Base-by-base conservation (phyloP, 1,140 invertebrate genomes). In the Penaeus japonicus region DNA sequence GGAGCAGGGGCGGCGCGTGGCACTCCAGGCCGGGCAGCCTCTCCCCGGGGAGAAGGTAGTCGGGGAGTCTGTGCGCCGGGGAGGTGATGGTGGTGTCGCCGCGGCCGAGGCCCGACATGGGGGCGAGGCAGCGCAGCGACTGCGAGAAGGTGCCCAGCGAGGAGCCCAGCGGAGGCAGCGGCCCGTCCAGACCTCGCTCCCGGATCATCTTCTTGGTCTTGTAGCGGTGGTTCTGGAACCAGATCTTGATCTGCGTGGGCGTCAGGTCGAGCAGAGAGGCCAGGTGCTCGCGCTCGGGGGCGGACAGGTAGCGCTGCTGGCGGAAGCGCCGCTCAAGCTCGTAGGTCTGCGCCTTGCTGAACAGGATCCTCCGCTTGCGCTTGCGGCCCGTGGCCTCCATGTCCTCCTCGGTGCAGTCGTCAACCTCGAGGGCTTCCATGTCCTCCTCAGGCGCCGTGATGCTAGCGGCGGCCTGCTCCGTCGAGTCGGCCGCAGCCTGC, bases 331-430 rank as follows among this genome's bases (percentile, higher is more conserved):
- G 94, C 92, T 99, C 98, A 92, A 99, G 93, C 93, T 99, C 98
- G 94, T 98, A 98, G 47, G 99, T 98, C 96, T 99, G 89, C 15
- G 97, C 96, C 93, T 99, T 99, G n/a, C 98, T 99, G 92, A 99
- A 99, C 0, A 99, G 94, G 0, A 99, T 98, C 0, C 99, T 95
- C 55, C 99, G 95, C 93, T 99, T 99, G 47, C 99, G 94, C 92
- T 99, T 99, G 93, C 89, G 77, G 17, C 90, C 88, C 1, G 70
- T 47, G 20, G 73, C 65, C n/a, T 90, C 90, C 17, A 57, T 59
- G 35, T 89, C 90, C 30, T 90, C 87, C 39, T 87, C 90, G 18
- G 70, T 82, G 55, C 86, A 70, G 57, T 90, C 89, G 22, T 90
- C 85, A 1, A 90, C 79, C 39, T 90, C 90, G 17, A 87, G 65